Percentiles rank a stretch among this genome's conserved stretches.
Conservation (phyloP, 2,888 invertebrate species). For the Oegoconia quadripuncta region DNA sequence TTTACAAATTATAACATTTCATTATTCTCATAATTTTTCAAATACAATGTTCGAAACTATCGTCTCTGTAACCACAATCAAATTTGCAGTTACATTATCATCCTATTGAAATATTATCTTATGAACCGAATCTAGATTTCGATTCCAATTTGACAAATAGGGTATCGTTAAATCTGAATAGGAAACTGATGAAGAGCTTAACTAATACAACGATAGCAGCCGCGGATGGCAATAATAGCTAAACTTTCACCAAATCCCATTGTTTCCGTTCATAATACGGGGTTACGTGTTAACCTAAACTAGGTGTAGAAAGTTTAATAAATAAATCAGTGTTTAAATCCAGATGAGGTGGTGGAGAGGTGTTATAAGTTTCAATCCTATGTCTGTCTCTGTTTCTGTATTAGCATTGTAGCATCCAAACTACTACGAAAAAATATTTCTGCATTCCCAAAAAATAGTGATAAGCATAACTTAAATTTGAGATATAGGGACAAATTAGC, state of each 20-base stretch:
- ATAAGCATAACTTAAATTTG: no score
- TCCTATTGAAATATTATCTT: slow-evolving; percentile 8
- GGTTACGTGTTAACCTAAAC: slow-evolving; percentile 51
- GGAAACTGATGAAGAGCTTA: slow-evolving; percentile 35
- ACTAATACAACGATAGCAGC: slow-evolving; percentile 23
- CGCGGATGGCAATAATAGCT: slow-evolving; percentile 38
- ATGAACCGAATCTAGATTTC: slow-evolving; percentile 5
- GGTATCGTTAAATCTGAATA: slow-evolving; percentile 34
- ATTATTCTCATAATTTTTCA: no score
- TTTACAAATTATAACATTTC: no score
- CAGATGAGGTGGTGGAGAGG: no score
- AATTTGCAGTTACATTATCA: slow-evolving; percentile 6
- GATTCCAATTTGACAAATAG: slow-evolving; percentile 30
- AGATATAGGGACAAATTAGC: no score
- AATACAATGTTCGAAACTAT: no score
- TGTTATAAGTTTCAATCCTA: no score
- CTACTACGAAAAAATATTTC: no score
- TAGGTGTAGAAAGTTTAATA: slow-evolving; percentile 56
- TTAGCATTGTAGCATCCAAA: no score
- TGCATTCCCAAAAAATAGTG: no score
- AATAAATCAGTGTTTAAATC: slow-evolving; percentile 40
- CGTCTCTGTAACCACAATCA: no score
- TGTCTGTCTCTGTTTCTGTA: no score
- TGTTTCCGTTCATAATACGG: slow-evolving; percentile 54
- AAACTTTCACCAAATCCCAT: slow-evolving; percentile 51